Conservation (phyloP, 2,888 invertebrate species). For the Lepidocyrtinus sp. region DNA sequence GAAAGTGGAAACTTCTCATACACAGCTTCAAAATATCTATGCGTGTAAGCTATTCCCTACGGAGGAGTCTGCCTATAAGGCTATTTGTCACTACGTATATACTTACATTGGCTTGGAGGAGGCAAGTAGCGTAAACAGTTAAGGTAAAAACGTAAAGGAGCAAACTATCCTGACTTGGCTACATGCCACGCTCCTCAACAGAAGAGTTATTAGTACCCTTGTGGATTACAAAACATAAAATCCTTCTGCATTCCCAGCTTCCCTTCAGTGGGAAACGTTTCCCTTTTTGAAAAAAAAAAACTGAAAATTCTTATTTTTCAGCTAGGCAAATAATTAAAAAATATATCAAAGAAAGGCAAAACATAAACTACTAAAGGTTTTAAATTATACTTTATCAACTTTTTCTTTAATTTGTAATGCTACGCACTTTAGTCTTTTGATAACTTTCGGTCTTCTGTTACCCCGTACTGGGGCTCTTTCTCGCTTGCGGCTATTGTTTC, state of each 20-base stretch:
- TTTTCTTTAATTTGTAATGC: background rate
- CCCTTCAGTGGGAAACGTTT: background rate
- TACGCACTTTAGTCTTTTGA: background rate
- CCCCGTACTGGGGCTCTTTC: background rate
- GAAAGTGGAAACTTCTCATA: background rate
- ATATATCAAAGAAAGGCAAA: background rate
- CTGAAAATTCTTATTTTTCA: background rate
- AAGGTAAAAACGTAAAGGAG: background rate
- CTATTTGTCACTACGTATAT: slow-evolving; percentile 1
- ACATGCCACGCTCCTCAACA: background rate
- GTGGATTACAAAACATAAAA: background rate
- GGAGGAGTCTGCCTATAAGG: background rate
- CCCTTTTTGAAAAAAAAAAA: background rate
- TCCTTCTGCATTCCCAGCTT: slow-evolving; percentile 4
- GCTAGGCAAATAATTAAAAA: background rate
- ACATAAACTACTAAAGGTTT: background rate
- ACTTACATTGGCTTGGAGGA: background rate
- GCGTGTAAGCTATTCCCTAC: background rate
- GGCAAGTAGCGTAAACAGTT: background rate
- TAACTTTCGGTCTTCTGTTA: background rate
- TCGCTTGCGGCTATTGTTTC: background rate
- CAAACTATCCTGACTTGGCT: background rate
- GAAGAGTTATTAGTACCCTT: slow-evolving; percentile 4
- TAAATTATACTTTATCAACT: background rate
- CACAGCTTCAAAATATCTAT: slow-evolving; percentile 1